These are phyloP conservation scores for Danio tinwini DNA, from an alignment of 2,797 vertebrate species.

Conservation along the genomic window DNA sequence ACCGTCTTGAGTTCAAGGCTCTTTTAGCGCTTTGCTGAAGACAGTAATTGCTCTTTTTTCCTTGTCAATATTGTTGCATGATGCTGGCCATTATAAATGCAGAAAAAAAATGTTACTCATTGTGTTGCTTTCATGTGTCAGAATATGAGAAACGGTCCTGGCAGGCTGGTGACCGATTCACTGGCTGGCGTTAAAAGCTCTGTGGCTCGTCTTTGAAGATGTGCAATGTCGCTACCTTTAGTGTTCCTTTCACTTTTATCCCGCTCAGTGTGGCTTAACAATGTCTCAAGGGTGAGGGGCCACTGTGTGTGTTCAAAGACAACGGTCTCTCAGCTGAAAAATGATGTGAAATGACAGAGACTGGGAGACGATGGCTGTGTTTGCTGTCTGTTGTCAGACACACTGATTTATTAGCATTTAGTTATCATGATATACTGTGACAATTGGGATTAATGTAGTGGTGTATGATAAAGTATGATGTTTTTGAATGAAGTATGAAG, in stretches of 20 bases:
- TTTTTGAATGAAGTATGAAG: too few relatives aligned
- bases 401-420: neutral
- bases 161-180: slow-evolving; percentile 55
- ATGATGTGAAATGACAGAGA: slow-evolving; percentile 19
- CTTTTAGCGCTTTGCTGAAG: neutral
- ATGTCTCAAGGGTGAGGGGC: slow-evolving; percentile 55
- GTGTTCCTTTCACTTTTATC: slow-evolving; percentile 46
- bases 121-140: slow-evolving; percentile 57
- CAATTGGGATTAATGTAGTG: neutral
- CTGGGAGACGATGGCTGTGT: slow-evolving; percentile 8
- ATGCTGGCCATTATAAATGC: slow-evolving; percentile 34
- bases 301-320: slow-evolving; percentile 60
- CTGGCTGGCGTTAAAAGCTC: slow-evolving; percentile 37
- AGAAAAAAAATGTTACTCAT: slow-evolving; percentile 30
- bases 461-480: too few relatives aligned
- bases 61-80: slow-evolving; percentile 17
- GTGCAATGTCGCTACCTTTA: slow-evolving; percentile 58
- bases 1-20: neutral
- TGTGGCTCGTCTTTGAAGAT: slow-evolving; percentile 48
- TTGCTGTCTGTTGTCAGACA: slow-evolving; percentile 9
- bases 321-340: slow-evolving; percentile 47
- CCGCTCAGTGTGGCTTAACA: slow-evolving; percentile 41
- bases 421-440: neutral
- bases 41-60: slow-evolving; percentile 20
- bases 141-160: slow-evolving; percentile 46